A percentile compares a stretch with the other conserved stretches of the same genome.
These are phyloP conservation scores for Drosophila anceps DNA, from an alignment of 2,888 invertebrate genomes.

Conservation along the genomic window DNA sequence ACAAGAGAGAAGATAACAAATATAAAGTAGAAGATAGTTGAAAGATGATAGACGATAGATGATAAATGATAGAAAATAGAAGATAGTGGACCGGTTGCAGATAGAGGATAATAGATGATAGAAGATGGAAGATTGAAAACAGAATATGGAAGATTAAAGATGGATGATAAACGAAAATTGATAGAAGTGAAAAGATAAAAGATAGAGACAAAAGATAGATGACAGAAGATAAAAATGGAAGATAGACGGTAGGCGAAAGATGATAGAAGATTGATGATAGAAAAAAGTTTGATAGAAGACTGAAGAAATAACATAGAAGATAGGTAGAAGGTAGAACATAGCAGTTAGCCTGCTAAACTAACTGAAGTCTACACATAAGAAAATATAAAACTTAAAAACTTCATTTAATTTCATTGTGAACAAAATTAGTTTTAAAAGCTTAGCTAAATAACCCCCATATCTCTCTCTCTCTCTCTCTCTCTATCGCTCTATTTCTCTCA, in stretches of 20 bases:
- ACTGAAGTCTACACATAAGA: no score
- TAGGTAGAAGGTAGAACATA: not conserved
- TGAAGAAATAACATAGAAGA: not conserved
- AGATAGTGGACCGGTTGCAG: no score
- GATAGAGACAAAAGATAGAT: not conserved
- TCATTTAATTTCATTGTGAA: not conserved
- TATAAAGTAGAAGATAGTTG: no score
- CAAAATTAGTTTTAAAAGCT: no score
- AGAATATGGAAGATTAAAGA: no score
- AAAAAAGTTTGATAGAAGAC: not conserved
- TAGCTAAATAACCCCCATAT: not conserved
- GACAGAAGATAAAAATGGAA: not conserved
- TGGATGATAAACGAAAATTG: no score
- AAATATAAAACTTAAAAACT: not conserved
- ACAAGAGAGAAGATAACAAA: no score
- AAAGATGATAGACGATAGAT: no score
- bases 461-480: not conserved
- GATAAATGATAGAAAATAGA: no score
- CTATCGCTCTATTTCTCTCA: not conserved
- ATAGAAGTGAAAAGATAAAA: not conserved
- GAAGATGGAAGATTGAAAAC: no score
- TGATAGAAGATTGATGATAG: not conserved
- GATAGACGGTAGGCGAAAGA: not conserved
- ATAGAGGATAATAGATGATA: no score
- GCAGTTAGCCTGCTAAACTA: not conserved